Evolutionary conservation across 2,797 vertebrate genomes (phyloP).

Genomic region (Pangasius krempfi): DNA sequence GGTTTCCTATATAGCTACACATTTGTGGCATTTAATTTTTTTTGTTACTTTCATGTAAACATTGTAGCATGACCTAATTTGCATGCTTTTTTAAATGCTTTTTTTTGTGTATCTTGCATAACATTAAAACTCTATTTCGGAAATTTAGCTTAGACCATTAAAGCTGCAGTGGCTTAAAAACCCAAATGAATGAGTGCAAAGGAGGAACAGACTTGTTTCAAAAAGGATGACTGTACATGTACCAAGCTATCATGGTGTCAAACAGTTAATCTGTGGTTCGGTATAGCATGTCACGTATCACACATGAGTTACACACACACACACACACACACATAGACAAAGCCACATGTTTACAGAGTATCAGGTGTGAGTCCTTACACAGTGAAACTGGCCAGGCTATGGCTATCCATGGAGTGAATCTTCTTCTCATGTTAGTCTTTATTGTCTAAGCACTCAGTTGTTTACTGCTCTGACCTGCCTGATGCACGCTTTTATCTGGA

Average conservation of each 20-base stretch:
- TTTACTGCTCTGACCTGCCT: conserved; percentile 2
- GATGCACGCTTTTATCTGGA: conserved; percentile 9
- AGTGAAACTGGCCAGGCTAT: conserved; percentile 50
- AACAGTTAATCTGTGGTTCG: conserved; percentile 58
- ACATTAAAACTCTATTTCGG: neutral
- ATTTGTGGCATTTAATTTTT: neutral
- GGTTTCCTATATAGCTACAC: neutral
- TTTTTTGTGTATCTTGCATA: neutral
- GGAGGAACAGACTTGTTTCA: neutral
- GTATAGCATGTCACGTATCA: conserved; percentile 51
- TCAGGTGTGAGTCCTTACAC: conserved; percentile 48
- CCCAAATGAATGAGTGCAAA: neutral
- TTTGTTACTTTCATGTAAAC: too few relatives aligned
- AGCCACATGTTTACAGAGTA: conserved; percentile 32
- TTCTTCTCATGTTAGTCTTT: conserved; percentile 39
- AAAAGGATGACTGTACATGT: neutral
- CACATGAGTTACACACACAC: conserved; percentile 28
- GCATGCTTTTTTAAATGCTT: neutral
- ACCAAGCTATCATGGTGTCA: conserved; percentile 54
- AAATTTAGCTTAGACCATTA: neutral
- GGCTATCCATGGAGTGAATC: conserved; percentile 38
- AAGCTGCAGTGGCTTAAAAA: neutral
- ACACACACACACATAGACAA: conserved; percentile 27
- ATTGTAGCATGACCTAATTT: neutral
- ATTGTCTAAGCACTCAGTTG: conserved; percentile 35